These are phyloP conservation scores for Ageneiosus marmoratus DNA, from an alignment of 2,113 vertebrate genomes.

Conservation along the genomic window DNA sequence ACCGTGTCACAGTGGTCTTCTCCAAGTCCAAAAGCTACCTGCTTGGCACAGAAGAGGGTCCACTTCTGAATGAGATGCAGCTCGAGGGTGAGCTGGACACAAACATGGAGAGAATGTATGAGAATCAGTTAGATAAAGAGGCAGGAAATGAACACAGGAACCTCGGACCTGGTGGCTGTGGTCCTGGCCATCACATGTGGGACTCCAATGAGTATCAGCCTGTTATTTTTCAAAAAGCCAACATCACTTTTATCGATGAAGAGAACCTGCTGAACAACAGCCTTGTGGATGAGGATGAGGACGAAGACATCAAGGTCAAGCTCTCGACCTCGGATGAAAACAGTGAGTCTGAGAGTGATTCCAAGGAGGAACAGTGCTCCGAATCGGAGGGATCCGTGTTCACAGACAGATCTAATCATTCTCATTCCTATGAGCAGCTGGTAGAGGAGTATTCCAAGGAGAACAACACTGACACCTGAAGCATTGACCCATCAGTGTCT, in stretches of 20 bases:
- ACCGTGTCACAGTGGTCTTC: slow-evolving; percentile 84
- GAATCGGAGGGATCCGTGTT: slow-evolving; percentile 86
- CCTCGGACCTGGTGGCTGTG: slow-evolving; percentile 39
- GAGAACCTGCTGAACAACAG: slow-evolving; percentile 74
- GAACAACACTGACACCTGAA: slow-evolving; percentile 74
- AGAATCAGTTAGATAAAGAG: slow-evolving; percentile 92
- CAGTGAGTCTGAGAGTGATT: slow-evolving; percentile 68
- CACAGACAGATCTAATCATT: slow-evolving; percentile 79
- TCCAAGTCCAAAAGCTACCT: slow-evolving; percentile 85
- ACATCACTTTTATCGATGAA: slow-evolving; percentile 84
- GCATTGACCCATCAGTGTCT: not conserved
- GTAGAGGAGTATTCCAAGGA: slow-evolving; percentile 88
- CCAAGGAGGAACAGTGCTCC: slow-evolving; percentile 76
- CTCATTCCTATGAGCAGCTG: slow-evolving; percentile 88
- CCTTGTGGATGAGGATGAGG: slow-evolving; percentile 54
- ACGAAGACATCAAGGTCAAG: slow-evolving; percentile 76
- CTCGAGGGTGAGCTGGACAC: slow-evolving; percentile 64
- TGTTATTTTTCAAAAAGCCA: slow-evolving; percentile 82
- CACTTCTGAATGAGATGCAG: slow-evolving; percentile 73
- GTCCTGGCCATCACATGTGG: slow-evolving; percentile 70
- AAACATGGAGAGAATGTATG: slow-evolving; percentile 68
- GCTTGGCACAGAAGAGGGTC: slow-evolving; percentile 78
- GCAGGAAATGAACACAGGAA: slow-evolving; percentile 72
- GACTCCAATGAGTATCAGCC: slow-evolving; percentile 84
- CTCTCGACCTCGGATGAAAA: slow-evolving; percentile 87